phyloP scores from a whole-genome alignment of 2,113 vertebrate species.

The Phyllopteryx taeniolatus region DNA sequence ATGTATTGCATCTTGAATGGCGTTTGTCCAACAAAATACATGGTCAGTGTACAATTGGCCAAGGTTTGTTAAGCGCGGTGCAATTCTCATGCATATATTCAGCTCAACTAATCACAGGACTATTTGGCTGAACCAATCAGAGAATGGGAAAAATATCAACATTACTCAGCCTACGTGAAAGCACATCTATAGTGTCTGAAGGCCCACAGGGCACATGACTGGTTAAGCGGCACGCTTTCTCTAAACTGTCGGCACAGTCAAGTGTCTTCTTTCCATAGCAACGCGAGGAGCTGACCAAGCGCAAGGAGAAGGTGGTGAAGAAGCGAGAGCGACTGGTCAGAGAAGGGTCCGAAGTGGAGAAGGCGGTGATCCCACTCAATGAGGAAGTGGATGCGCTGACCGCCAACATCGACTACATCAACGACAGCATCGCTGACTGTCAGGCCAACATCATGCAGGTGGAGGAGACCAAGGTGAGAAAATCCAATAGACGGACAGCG shows the following conservation, averaged over 20 bases:
- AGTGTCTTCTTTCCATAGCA: conserved; percentile 70
- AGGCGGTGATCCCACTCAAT: conserved; percentile 76
- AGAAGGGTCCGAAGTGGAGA: conserved; percentile 82
- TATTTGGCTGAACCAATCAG: too few relatives aligned
- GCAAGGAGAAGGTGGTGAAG: conserved; percentile 87
- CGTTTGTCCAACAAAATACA: not conserved
- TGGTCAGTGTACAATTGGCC: not conserved
- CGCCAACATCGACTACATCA: conserved; percentile 97
- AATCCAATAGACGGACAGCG: not conserved
- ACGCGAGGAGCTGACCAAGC: conserved; percentile 94
- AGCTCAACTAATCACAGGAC: too few relatives aligned
- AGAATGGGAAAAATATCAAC: too few relatives aligned
- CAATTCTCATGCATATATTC: too few relatives aligned
- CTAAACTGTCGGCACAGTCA: not conserved
- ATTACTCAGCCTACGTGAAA: too few relatives aligned
- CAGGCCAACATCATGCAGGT: conserved; percentile 99
- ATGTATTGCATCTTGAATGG: not conserved
- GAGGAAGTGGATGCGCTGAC: conserved; percentile 88
- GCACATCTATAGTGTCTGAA: too few relatives aligned
- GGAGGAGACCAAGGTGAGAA: conserved; percentile 89
- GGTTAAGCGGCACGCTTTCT: not conserved
- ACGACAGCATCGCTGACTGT: conserved; percentile 93
- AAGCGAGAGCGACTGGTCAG: conserved; percentile 79
- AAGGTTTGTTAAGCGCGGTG: too few relatives aligned
- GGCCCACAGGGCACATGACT: too few relatives aligned